phyloP scores from a whole-genome alignment of 35 echinoderm and acorn worm species.

The Acanthaster planci region DNA sequence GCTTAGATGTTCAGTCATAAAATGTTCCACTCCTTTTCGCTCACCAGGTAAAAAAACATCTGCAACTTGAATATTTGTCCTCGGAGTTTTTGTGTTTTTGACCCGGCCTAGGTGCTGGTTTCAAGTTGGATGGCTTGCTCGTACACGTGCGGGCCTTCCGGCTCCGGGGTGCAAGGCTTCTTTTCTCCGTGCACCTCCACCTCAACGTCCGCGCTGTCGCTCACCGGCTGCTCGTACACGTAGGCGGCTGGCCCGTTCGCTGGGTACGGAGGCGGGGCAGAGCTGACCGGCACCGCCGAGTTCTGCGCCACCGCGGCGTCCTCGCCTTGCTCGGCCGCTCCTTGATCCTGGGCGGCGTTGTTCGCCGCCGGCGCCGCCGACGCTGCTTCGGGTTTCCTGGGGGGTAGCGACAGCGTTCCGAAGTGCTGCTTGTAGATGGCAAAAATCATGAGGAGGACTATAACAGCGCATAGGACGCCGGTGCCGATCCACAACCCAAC shows the following conservation, averaged over 20 bases:
- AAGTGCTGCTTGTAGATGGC: constrained; percentile 1
- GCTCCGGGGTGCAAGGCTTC: no score
- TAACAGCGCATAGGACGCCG: background rate
- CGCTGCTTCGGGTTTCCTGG: background rate
- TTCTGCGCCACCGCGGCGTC: background rate
- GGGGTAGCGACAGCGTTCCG: background rate
- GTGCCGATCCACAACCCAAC: background rate
- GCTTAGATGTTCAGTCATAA: no score
- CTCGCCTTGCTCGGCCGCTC: background rate
- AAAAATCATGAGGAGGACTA: background rate
- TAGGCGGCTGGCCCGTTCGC: no score
- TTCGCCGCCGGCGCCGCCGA: background rate
- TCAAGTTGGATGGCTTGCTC: background rate
- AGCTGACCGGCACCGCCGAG: no score
- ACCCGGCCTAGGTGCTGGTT: background rate
- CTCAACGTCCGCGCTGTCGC: no score
- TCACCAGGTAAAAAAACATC: no score
- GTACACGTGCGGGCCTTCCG: background rate
- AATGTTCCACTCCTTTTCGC: no score
- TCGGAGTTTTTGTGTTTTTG: no score
- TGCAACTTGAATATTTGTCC: no score
- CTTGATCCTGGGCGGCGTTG: background rate
- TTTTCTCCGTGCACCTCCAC: no score
- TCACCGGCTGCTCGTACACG: no score
- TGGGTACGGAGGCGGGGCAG: no score